These are phyloP conservation scores for Eonycteris spelaea DNA, from an alignment of 2,113 vertebrate species.

Conservation along the genomic window DNA sequence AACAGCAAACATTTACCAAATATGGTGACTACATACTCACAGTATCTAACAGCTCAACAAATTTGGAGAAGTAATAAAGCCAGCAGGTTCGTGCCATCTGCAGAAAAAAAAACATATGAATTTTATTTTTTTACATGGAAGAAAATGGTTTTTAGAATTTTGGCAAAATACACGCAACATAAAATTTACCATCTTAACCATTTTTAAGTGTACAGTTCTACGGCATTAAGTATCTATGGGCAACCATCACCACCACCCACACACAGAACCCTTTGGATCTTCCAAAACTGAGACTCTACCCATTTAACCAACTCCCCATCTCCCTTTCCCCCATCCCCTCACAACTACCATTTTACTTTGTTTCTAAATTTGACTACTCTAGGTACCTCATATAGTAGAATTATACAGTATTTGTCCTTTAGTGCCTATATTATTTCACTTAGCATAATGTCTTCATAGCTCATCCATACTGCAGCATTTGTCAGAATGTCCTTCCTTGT, in stretches of 20 bases:
- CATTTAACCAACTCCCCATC: background rate
- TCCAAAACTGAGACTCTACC: background rate
- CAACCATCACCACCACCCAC: background rate
- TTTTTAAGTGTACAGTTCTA: background rate
- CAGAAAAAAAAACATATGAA: constrained; percentile 57
- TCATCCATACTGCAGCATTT: background rate
- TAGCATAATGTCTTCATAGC: background rate
- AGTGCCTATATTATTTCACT: background rate
- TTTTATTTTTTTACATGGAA: constrained; percentile 13
- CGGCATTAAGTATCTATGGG: background rate
- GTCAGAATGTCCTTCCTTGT: background rate
- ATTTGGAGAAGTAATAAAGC: constrained; percentile 98
- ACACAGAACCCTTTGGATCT: background rate
- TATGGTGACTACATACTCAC: constrained; percentile 85
- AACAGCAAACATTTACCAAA: constrained; percentile 46
- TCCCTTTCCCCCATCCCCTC: background rate
- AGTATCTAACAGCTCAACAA: constrained; percentile 97
- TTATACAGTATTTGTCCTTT: background rate
- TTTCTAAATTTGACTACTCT: background rate
- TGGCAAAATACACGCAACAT: background rate
- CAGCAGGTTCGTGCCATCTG: constrained; percentile 96
- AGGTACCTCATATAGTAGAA: background rate
- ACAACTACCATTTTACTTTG: background rate
- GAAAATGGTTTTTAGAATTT: background rate
- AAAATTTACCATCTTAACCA: background rate